Conservation (phyloP, 2,113 vertebrate species). For the Solea senegalensis region DNA sequence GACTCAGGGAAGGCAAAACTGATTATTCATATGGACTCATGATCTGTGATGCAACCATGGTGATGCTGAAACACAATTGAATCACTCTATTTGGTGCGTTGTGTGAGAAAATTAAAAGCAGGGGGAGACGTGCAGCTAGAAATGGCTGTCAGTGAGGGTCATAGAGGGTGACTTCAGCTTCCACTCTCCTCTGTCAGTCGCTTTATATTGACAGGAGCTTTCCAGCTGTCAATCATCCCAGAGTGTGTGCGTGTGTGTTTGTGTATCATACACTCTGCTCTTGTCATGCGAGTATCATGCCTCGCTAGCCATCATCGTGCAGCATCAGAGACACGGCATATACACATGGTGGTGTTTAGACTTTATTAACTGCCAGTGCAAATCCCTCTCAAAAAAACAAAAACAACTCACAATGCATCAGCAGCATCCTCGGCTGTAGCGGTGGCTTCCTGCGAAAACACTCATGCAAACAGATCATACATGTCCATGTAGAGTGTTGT, state of each 20-base stretch:
- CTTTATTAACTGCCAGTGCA: constrained; percentile 51
- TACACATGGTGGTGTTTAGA: constrained; percentile 42
- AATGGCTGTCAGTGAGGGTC: constrained; percentile 36
- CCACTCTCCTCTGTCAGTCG: constrained; percentile 16
- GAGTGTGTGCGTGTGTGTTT: too few species aligned
- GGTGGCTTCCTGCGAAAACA: constrained; percentile 6
- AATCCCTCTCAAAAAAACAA: constrained; percentile 55
- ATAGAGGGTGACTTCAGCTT: constrained; percentile 38
- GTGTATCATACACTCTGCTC: constrained; percentile 46
- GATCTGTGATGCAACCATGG: constrained; percentile 7
- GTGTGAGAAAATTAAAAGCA: constrained; percentile 29
- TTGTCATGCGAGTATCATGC: constrained; percentile 49
- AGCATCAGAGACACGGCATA: constrained; percentile 48
- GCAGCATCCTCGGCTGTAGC: constrained; percentile 19
- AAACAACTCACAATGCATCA: background rate
- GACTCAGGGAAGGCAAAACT: constrained; percentile 30
- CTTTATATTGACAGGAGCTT: constrained; percentile 57
- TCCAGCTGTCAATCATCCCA: constrained; percentile 63
- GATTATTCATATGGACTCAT: constrained; percentile 32
- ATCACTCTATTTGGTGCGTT: background rate
- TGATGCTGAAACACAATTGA: constrained; percentile 11
- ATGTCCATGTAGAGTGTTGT: constrained; percentile 28
- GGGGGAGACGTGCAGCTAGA: background rate
- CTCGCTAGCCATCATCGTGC: constrained; percentile 28
- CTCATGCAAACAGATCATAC: constrained; percentile 10